Conservation (phyloP, 1,140 invertebrate species). For the Agrilus planipennis region DNA sequence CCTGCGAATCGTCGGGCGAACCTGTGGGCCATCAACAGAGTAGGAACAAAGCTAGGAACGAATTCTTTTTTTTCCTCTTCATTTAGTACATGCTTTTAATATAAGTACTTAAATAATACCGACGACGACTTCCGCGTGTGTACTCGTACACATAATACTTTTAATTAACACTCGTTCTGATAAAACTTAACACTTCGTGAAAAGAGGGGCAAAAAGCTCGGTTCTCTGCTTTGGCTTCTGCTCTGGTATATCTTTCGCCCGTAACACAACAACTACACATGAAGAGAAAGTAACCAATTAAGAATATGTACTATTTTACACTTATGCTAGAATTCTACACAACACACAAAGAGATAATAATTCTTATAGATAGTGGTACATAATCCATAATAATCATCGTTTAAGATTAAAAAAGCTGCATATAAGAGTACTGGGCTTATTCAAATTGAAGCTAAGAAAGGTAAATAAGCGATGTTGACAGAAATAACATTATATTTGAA, state of each 20-base stretch:
- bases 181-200: too few relatives aligned
- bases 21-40: too few relatives aligned
- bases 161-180: too few relatives aligned
- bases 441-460: slow-evolving; percentile 32
- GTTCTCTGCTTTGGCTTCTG: too few relatives aligned
- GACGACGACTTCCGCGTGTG: too few relatives aligned
- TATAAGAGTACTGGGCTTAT: slow-evolving; percentile 27
- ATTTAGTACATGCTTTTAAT: too few relatives aligned
- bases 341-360: slow-evolving; percentile 36
- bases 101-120: too few relatives aligned
- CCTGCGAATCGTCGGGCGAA: slow-evolving; percentile 22
- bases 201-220: too few relatives aligned
- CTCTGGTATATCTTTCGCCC: too few relatives aligned
- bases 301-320: slow-evolving; percentile 35
- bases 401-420: slow-evolving; percentile 18
- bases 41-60: too few relatives aligned
- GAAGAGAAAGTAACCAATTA: slow-evolving; percentile 35
- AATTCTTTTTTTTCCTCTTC: too few relatives aligned
- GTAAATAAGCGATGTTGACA: slow-evolving; percentile 33
- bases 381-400: slow-evolving; percentile 20
- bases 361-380: slow-evolving; percentile 29
- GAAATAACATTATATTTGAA: slow-evolving; percentile 31
- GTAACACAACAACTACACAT: slow-evolving; percentile 35
- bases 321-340: slow-evolving; percentile 35
- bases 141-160: too few relatives aligned